Evolutionary conservation across 2,888 invertebrate species (phyloP).

Genomic region (Amblyjoppa fuscipennis): DNA sequence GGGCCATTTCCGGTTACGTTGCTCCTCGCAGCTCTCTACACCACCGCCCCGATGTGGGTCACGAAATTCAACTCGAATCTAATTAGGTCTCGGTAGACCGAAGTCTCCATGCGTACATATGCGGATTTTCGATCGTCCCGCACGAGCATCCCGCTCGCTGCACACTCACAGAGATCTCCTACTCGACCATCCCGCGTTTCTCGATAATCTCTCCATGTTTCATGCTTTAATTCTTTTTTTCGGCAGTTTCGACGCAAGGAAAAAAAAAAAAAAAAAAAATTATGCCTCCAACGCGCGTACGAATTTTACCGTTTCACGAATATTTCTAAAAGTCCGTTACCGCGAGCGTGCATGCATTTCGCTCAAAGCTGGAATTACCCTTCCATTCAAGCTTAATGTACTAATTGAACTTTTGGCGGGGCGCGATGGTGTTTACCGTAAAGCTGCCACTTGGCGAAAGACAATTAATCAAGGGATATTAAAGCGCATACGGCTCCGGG

Average conservation of each 20-base stretch:
- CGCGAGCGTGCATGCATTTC: background rate
- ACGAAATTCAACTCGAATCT: slow-evolving; percentile 62
- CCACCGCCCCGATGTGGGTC: slow-evolving; percentile 51
- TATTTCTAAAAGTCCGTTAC: background rate
- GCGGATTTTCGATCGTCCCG: background rate
- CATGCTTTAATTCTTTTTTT: background rate
- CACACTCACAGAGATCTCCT: background rate
- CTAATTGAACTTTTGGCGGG: background rate
- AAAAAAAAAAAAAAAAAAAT: too few relatives aligned
- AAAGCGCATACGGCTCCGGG: background rate
- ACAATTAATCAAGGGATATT: background rate
- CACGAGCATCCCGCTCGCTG: background rate
- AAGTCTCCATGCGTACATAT: slow-evolving; percentile 22
- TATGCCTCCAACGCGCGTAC: background rate
- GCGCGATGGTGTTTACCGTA: background rate
- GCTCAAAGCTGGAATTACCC: background rate
- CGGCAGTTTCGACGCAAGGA: too few relatives aligned
- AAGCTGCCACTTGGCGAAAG: background rate
- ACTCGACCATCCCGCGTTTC: background rate
- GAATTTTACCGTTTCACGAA: background rate
- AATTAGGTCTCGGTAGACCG: slow-evolving; percentile 63
- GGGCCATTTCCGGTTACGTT: slow-evolving; percentile 66
- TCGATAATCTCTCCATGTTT: background rate
- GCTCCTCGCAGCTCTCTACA: slow-evolving; percentile 40
- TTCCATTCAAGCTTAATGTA: background rate